Evolutionary conservation across 2,888 invertebrate species (phyloP), one percentile per base, ranked within the genome.

Genomic region (Linnaemya vulpina): DNA sequence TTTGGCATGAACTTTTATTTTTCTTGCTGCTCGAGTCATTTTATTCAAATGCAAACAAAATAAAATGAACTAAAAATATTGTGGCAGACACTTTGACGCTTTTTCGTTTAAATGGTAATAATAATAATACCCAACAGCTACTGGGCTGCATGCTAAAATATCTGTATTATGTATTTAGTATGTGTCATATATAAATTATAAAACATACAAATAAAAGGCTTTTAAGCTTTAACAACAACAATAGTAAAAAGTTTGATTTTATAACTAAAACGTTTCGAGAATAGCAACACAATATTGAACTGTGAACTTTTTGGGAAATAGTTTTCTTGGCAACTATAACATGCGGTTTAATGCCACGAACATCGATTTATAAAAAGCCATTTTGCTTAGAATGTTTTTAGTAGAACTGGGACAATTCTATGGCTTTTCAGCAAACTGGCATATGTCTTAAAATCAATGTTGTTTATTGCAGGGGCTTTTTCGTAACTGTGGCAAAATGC

Each of bases 41-140:
- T 74, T 20, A n/a, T 51, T 25, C 11, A 62, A 10, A 65, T 15
- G 30, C 38, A 75, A 65, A 65, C 40, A 40, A 53, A 73, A 75
- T 15, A 11, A 67, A 76, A 55, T 5, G 43, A 65, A 17, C 40
- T 35, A 65, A 76, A 73, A 73, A 60, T 38, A 20, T 55, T 80
- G n/a, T 11, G 40, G 73, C 73, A 74, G 80, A 80, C 80, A 74
- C 67, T 67, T 67, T 30, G 80, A 74, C 80, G 80, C 80, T 80
- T 40, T 75, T 68, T 53, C 49, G n/a, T 67, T 74, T 17, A 73
- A 71, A 68, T 60, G 38, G 20, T 62, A 55, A 67, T 67, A 65
- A 43, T 43, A 65, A 55, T 43, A 68, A 68, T 60, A 68, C 25
- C 40, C 53, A 63, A 65, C 43, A 51, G 8, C 13, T 15, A 35